Base-by-base conservation (phyloP, 2,113 vertebrate genomes). In the Felis chaus region DNA sequence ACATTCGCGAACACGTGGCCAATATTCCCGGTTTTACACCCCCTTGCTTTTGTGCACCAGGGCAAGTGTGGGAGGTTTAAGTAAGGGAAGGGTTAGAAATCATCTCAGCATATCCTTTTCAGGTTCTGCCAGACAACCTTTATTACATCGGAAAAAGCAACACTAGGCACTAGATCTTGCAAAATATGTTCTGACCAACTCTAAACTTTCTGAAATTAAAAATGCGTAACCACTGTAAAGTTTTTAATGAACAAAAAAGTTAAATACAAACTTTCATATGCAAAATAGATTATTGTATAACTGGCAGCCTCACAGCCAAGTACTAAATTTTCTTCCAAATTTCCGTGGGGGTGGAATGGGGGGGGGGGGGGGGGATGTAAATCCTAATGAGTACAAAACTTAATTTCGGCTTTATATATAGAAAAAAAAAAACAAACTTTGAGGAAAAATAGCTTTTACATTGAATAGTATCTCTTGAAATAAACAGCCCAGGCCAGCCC, bases 231-330 rank as follows among this genome's bases (percentile, higher is more conserved):
- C 94, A 97, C 97, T 97, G 92, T 97, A 97, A 97, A 94, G 86
- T 95, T 98, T 97, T 98, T 92, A 96, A 97, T 95, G 95, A 98
- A 98, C 97, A 96, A 97, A 98, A 97, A 89, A 91, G 94, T 97
- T 98, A 94, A 98, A 98, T 98, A 98, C 97, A 98, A 98, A 98
- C 94, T 98, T 93, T 95, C 89, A 96, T 98, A 98, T 98, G 96
- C 95, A 98, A 98, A 98, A 98, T 98, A 98, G 97, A 98, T 94
- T 94, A 91, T 66, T 96, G 36, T 96, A 39, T 86, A 98, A 98
- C 78, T 31, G 89, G 92, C 80, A 92, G 96, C 96, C 97, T 96
- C 95, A 81, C 82, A 98, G 95, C 91, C 97, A 95, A 65, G 29
- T 80, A 91, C 85, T 96, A 96, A 88, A 93, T 95, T 88, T 95